Evolutionary conservation across 53 echinoderm and acorn worm species (phyloP), one percentile per base, ranked within the genome.

Genomic region (Holothuria scabra): DNA sequence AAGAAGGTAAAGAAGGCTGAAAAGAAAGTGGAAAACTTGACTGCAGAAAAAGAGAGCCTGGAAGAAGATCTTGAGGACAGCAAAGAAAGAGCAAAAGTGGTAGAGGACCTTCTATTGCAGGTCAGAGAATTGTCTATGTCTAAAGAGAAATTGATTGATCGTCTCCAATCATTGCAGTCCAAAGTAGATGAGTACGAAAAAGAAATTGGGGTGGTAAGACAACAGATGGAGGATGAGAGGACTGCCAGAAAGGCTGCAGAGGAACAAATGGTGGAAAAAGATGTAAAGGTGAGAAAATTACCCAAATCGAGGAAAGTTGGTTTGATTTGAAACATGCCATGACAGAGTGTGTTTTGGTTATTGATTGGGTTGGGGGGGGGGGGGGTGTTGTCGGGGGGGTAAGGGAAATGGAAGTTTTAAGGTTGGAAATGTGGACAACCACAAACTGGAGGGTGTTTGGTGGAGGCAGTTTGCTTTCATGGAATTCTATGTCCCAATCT

Each of bases 171-270:
- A 16, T 69, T 88, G 21, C 84, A 91, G 81, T 67, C 86, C 11
- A 93, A 93, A 84, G 84, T 91, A 14, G 91, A 91, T 74, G 91
- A 88, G 76, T 86, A 81, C 31, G 82, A 79, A 19, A 52, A 85
- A 30, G 90, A 90, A 65, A 87, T 87, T n/a, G 87, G 89, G 69
- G 85, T 52, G 20, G 59, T 88, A 30, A 81, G 85, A 46, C 84
- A 84, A 41, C 62, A 76, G 2, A 24, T 92, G 56, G 86, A 88
- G 11, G 70, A 74, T 52, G 46, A 60, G 22, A 83, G 46, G 59
- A 69, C 46, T 28, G 34, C 35, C 10, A 72, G 48, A 48, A 22
- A 72, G 24, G 48, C 24, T 16, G 22, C 20, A 21, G 52, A 41
- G 19, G 82, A 81, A 12, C 28, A 63, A 32, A 21, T 38, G 64